These are phyloP conservation scores for Okapia johnstoni DNA, from an alignment of 2,113 vertebrate species.

Conservation along the genomic window DNA sequence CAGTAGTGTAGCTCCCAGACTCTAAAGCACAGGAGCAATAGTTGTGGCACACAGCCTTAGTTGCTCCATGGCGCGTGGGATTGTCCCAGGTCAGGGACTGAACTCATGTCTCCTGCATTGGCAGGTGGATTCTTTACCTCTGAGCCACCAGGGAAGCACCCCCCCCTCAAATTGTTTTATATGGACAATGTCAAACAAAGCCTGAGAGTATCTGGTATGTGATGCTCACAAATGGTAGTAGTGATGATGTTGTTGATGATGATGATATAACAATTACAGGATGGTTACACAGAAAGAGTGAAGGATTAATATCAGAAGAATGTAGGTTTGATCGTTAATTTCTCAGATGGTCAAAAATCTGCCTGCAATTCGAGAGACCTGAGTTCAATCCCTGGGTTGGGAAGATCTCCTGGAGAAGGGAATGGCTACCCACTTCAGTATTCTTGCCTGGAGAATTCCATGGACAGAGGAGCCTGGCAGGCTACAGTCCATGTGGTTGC, in stretches of 20 bases:
- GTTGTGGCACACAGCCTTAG: fast-evolving
- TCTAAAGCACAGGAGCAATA: fast-evolving
- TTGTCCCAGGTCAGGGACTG: neutral
- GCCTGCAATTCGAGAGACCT: neutral
- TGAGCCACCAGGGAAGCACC: neutral
- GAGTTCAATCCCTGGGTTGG: neutral
- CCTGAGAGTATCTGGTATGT: neutral
- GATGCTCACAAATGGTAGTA: fast-evolving
- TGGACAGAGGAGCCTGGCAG: neutral
- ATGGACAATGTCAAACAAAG: neutral
- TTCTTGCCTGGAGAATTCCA: neutral
- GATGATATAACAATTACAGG: neutral
- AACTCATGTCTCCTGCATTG: neutral
- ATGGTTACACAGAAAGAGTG: neutral
- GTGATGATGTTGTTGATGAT: neutral
- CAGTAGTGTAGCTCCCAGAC: too few relatives aligned
- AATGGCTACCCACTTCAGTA: neutral
- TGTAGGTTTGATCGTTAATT: neutral
- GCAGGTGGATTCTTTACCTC: neutral
- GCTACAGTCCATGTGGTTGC: neutral
- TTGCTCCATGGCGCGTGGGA: too few relatives aligned
- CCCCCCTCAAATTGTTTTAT: neutral
- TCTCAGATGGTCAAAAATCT: neutral
- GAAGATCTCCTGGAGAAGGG: neutral
- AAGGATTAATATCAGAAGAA: neutral